Evolutionary conservation across 2,888 invertebrate genomes (phyloP).

Genomic region (Nebria brevicollis): DNA sequence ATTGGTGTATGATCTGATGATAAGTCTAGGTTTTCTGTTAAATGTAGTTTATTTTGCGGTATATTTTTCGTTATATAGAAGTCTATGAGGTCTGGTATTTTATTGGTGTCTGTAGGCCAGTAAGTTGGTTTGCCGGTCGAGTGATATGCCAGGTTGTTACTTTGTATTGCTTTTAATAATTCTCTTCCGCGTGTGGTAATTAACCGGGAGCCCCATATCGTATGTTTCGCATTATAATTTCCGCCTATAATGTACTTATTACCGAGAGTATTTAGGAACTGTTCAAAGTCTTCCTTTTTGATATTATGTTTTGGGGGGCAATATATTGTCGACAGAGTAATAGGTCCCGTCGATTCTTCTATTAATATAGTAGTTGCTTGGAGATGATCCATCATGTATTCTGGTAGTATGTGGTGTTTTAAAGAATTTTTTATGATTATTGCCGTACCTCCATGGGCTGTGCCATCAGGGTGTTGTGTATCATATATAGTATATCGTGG

Average conservation of each 20-base stretch:
- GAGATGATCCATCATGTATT: conserved; percentile 27
- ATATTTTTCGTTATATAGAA: conserved; percentile 50
- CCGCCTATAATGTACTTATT: conserved; percentile 17
- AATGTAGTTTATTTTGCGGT: conserved; percentile 31
- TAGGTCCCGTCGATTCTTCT: conserved; percentile 5
- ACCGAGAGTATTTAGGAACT: conserved; percentile 16
- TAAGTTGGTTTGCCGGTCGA: conserved; percentile 31
- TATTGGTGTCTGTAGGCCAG: conserved; percentile 20
- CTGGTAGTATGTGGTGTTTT: conserved; percentile 22
- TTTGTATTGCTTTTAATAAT: conserved; percentile 24
- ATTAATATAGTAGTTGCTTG: conserved; percentile 23
- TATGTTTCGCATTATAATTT: conserved; percentile 26
- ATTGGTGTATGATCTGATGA: conserved; percentile 35
- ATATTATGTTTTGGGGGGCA: conserved; percentile 32
- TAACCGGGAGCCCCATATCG: neutral
- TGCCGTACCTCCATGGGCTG: conserved; percentile 23
- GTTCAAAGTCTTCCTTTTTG: conserved; percentile 16
- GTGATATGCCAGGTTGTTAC: neutral
- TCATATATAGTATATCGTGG: conserved; percentile 14
- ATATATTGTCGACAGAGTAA: conserved; percentile 17
- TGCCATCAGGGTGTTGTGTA: conserved; percentile 29
- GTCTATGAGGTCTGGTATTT: conserved; percentile 52
- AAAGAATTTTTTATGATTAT: conserved; percentile 15
- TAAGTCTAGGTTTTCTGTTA: conserved; percentile 48
- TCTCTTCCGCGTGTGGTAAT: conserved; percentile 19